Evolutionary conservation across 2,888 invertebrate species (phyloP).

Genomic region (Schrankia costaestrigalis): DNA sequence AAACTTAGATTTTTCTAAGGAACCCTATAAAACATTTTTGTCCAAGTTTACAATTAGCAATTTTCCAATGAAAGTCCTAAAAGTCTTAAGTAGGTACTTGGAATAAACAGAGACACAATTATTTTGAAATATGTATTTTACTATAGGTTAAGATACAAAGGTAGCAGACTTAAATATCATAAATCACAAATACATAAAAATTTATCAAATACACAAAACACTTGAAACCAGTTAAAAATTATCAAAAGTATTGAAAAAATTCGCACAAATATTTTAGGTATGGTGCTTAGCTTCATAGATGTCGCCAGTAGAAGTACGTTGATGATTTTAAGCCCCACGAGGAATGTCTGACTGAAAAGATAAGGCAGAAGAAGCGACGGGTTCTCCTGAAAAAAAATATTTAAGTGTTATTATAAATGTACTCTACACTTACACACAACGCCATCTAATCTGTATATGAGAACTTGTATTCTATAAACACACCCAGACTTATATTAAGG

Average conservation of each 20-base stretch:
- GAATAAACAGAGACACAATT: too few species aligned
- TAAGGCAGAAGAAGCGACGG: conserved; percentile 63
- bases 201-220: conserved; percentile 63
- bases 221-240: conserved; percentile 64
- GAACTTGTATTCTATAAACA: too few species aligned
- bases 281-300: conserved; percentile 38
- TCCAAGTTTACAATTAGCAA: too few species aligned
- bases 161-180: conserved; percentile 21
- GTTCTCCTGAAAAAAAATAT: conserved; percentile 51
- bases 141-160: too few species aligned
- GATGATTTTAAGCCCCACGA: conserved; percentile 44
- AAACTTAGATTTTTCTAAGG: too few species aligned
- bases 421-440: not conserved
- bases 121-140: too few species aligned
- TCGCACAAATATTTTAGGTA: conserved; percentile 38
- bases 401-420: not conserved
- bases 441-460: too few species aligned
- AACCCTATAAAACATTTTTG: too few species aligned
- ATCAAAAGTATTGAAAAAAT: conserved; percentile 46
- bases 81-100: too few species aligned
- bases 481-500: too few species aligned
- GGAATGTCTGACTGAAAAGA: conserved; percentile 47
- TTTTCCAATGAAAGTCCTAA: too few species aligned
- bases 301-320: conserved; percentile 39
- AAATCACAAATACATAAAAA: conserved; percentile 62